phyloP scores from a whole-genome alignment of 1,140 invertebrate species.

The Laupala kohalensis region DNA sequence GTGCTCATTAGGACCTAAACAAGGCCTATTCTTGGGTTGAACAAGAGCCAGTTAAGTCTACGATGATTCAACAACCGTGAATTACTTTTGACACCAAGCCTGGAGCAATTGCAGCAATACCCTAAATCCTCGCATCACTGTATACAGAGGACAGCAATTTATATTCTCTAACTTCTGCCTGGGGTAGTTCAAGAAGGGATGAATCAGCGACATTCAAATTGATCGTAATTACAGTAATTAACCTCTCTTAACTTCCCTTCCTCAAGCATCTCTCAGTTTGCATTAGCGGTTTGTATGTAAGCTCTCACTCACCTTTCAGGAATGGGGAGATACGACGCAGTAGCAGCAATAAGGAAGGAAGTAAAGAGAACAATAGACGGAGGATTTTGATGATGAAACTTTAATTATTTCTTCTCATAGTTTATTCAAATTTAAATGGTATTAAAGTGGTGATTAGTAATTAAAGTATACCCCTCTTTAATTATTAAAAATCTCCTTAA shows the following conservation, averaged over 20 bases:
- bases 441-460: no score
- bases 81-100: not conserved
- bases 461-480: no score
- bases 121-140: not conserved
- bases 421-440: no score
- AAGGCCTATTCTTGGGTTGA: not conserved
- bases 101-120: not conserved
- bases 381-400: no score
- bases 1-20: not conserved
- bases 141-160: not conserved
- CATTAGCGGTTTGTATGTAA: no score
- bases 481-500: no score
- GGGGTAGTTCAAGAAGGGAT: not conserved
- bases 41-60: not conserved
- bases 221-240: not conserved
- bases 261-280: no score
- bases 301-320: no score
- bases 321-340: no score
- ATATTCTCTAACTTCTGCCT: not conserved
- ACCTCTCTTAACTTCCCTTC: not conserved
- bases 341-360: no score
- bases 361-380: no score
- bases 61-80: not conserved
- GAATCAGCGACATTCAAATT: not conserved
- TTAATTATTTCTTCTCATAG: no score